Evolutionary conservation across 2,113 vertebrate species (phyloP), one percentile per base, ranked within the genome.

Genomic region (Zeus faber): DNA sequence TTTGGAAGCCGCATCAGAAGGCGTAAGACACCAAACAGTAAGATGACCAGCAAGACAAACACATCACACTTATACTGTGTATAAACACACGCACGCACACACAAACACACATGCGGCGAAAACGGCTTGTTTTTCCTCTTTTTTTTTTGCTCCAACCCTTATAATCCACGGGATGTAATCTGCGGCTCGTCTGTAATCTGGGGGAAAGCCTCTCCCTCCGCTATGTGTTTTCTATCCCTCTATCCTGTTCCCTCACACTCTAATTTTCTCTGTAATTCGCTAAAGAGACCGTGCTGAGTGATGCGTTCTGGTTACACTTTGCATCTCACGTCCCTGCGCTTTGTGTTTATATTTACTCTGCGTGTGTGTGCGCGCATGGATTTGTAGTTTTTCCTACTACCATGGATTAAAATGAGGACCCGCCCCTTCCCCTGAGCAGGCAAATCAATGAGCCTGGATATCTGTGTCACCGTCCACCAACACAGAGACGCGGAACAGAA

Each of bases 241-340:
- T 76, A 85, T 85, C 76, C 74, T 60, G 55, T 70, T 60, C 11
- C 33, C 71, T 80, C 79, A 80, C 76, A 80, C 80, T 84, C 80
- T 86, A 79, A 84, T 84, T 84, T 83, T 48, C 77, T 25, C 64
- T 70, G 76, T 83, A 82, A 84, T 84, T 84, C 81, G 78, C 80
- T 81, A 77, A 84, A 81, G 82, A 81, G 76, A 35, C 54, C 1
- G 23, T 29, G 49, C 65, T 78, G 80, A 80, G 75, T 80, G 80
- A 67, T 73, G 35, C 40, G 54, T 45, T 68, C 60, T 72, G 76
- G 82, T 83, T 76, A 82, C 69, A 67, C 65, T 68, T 16, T 5
- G 56, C 43, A 20, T 49, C 55, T 75, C 72, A 79, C 76, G 60
- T 76, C 66, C 65, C 22, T 46, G 46, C 54, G 13, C 47, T 58